phyloP scores from a whole-genome alignment of 2,113 vertebrate species.

The Pseudorasbora parva region DNA sequence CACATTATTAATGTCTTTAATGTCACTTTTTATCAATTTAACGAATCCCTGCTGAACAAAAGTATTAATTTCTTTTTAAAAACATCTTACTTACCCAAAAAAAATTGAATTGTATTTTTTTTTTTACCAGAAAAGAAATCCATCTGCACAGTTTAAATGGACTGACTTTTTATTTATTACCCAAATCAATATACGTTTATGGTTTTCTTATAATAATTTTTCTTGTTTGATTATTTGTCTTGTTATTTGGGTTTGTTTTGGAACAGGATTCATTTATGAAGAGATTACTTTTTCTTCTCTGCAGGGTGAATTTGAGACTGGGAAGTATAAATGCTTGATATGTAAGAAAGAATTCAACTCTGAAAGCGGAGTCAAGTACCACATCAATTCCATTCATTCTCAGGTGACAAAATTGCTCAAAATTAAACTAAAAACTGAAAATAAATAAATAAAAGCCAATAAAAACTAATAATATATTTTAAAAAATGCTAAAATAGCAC shows the following conservation, averaged over 20 bases:
- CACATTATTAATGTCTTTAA: background rate
- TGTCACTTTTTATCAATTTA: background rate
- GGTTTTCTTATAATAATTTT: background rate
- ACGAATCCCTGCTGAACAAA: background rate
- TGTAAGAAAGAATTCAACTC: constrained; percentile 94
- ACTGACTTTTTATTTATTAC: background rate
- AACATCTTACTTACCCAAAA: too few species aligned
- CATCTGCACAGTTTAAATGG: background rate
- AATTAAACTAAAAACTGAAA: too few species aligned
- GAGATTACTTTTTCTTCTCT: constrained; percentile 33
- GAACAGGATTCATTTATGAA: background rate
- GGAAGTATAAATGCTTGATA: constrained; percentile 92
- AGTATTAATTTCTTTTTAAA: background rate
- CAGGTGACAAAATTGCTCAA: constrained; percentile 77
- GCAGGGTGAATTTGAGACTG: constrained; percentile 91
- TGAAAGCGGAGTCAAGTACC: constrained; percentile 97
- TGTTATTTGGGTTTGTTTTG: background rate
- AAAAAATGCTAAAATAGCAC: too few species aligned
- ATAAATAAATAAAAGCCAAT: too few species aligned
- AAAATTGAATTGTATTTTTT: background rate
- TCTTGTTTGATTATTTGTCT: background rate
- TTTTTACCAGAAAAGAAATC: background rate
- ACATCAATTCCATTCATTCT: constrained; percentile 92
- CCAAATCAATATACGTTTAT: background rate
- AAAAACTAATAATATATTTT: too few species aligned